Evolutionary conservation across 2,113 vertebrate species (phyloP), one percentile per base, ranked within the genome.

Genomic region (Chlorodrepanis virens): DNA sequence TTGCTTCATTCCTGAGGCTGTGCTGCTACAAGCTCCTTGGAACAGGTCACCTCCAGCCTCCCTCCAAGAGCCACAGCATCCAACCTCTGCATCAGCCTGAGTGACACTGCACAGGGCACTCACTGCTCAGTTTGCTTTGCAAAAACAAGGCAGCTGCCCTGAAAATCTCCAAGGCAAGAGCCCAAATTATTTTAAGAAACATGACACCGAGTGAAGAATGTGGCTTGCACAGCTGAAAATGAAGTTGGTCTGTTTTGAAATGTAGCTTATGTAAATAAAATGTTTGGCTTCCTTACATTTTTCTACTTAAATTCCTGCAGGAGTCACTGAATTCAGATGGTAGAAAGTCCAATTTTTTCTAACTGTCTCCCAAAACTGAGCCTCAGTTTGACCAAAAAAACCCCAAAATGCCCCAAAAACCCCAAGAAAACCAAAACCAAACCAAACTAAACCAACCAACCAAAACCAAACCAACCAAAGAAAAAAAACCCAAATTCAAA

Each of bases 1-100:
- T 68, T 74, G 53, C 78, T 94, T 80, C 94, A 76, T 96, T 96
- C 91, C 93, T 95, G 91, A 94, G 90, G 90, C 86, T 93, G 33
- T 24, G 44, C 70, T 83, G 77, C 87, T 96, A 56, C 49, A 78
- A 86, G 93, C 53, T 95, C 85, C 79, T 94, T 89, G 88, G 85
- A 97, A 93, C 74, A 87, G 82, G 59, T 95, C 85, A 91, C 80
- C 53, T 93, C 57, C 91, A 95, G 78, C 37, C 59, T 82, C 74
- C 60, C 18, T 82, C 80, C 90, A 65, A 77, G 81, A 90, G 60
- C 52, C 77, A 57, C 74, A 89, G 39, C 67, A 64, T 80, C 77
- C 81, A 92, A 86, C 64, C 64, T 57, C 56, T 50, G 35, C 77
- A 80, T 85, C 60, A 22, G 8, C 64, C 53, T 63, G 74, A 81